Conservation (phyloP, 2,113 vertebrate genomes). For the Ploceus nigricollis region DNA sequence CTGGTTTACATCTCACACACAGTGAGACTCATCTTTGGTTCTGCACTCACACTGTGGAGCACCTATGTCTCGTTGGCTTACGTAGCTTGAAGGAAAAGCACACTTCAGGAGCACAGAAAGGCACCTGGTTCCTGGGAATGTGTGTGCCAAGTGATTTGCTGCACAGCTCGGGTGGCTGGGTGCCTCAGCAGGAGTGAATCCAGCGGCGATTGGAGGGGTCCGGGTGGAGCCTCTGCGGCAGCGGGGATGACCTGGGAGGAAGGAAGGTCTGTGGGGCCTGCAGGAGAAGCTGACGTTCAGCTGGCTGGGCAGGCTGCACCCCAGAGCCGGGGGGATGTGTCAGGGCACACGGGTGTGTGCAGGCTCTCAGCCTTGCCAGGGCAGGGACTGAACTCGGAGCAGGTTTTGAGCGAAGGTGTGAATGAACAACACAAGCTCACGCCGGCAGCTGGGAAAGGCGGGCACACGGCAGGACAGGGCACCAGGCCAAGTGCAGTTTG, state of each 20-base stretch:
- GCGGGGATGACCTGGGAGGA: not conserved
- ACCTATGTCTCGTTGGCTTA: rapidly evolving
- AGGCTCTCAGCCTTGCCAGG: not conserved
- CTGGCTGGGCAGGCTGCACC: not conserved
- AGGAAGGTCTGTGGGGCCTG: not conserved
- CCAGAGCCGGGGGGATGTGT: not conserved
- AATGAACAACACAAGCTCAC: not conserved
- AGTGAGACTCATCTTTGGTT: not conserved
- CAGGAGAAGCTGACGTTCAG: not conserved
- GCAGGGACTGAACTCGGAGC: rapidly evolving
- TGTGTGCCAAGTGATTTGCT: not conserved
- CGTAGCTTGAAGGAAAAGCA: rapidly evolving
- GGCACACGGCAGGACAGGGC: not conserved
- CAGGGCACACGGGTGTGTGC: rapidly evolving
- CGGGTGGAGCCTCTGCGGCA: rapidly evolving
- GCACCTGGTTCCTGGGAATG: rapidly evolving
- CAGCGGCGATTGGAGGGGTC: not conserved
- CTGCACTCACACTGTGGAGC: not conserved
- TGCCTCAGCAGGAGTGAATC: not conserved
- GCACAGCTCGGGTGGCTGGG: rapidly evolving
- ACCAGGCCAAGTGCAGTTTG: not conserved
- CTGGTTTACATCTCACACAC: not conserved
- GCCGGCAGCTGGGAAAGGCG: rapidly evolving
- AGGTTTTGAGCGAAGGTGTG: rapidly evolving
- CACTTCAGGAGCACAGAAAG: not conserved